Base-by-base conservation (phyloP, 2,888 invertebrate species). In the Argyresthia albistria region DNA sequence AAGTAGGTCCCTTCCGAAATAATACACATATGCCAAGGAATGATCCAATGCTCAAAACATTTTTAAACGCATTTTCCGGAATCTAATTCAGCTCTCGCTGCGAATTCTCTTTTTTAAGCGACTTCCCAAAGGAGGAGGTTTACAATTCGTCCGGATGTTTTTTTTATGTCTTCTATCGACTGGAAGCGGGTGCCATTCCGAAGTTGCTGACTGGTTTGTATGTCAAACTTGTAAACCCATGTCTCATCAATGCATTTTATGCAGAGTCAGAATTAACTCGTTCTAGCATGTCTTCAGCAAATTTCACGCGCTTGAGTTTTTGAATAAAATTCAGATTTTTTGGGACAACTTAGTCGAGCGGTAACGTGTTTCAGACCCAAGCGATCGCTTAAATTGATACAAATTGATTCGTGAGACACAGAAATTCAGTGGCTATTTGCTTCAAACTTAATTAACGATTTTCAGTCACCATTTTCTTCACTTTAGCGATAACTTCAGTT, bases 331-430 rank as follows among this genome's bases (percentile, higher is more conserved):
- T 55, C 53, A 54, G 55, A 54, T 55, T 53, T 55, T 56, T 54
- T 49, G 52, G 52, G 55, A 60, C 58, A n/a, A n/a, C n/a, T n/a
- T 57, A 59, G 57, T 55, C 60, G 56, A 58, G 56, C 55, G 51
- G 57, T 52, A 57, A 59, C 57, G 54, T 56, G 55, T 57, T 57
- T 57, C 57, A 58, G 59, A 50, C 56, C 52, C 54, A 57, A 58
- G 35, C 54, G 48, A 58, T 58, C 54, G 36, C 11, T 55, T 55
- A 54, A 57, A 57, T 53, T 57, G 46, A 56, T 56, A 56, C 47
- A 50, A 48, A 52, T 43, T 25, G 43, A 50, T 35, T 50, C 43
- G 16, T 50, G 9, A 50, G 8, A 43, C 6, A 50, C 50, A 53
- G 52, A 54, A 57, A 54, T 56, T 58, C 52, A 43, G 46, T 53